A percentile compares a stretch with the other conserved stretches of the same genome.
Evolutionary conservation across 2,797 vertebrate species (phyloP).

Genomic region (Tangara arthus): DNA sequence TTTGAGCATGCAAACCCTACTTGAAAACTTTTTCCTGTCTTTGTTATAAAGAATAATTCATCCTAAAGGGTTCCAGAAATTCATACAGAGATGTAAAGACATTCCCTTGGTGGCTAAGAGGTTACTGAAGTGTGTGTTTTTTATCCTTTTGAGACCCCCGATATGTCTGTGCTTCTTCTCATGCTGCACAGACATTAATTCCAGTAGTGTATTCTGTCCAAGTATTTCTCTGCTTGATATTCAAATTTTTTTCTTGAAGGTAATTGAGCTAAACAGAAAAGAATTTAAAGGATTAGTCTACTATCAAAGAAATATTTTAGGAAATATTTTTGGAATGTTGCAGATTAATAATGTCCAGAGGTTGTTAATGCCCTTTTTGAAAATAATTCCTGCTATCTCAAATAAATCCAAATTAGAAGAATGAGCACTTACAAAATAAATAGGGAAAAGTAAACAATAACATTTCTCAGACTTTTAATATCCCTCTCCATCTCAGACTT

Average conservation of each 20-base stretch:
- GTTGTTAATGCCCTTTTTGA: background rate
- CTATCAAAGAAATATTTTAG: background rate
- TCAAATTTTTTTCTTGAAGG: background rate
- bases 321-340: background rate
- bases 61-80: background rate
- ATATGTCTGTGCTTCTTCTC: background rate
- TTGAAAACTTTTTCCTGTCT: background rate
- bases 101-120: background rate
- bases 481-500: background rate
- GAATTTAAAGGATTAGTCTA: fast-evolving
- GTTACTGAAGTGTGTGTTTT: background rate
- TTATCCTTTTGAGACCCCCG: background rate
- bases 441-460: background rate
- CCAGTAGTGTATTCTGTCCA: background rate
- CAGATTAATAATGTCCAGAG: background rate
- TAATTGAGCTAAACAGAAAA: background rate
- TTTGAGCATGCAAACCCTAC: background rate
- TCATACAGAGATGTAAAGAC: background rate
- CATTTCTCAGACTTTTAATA: background rate
- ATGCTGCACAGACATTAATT: background rate
- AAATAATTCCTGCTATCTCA: background rate
- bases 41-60: background rate
- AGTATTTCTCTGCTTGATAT: background rate
- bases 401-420: background rate
- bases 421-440: background rate